Evolutionary conservation across 2,888 invertebrate species (phyloP).

Genomic region (Scaptomyza flava): DNA sequence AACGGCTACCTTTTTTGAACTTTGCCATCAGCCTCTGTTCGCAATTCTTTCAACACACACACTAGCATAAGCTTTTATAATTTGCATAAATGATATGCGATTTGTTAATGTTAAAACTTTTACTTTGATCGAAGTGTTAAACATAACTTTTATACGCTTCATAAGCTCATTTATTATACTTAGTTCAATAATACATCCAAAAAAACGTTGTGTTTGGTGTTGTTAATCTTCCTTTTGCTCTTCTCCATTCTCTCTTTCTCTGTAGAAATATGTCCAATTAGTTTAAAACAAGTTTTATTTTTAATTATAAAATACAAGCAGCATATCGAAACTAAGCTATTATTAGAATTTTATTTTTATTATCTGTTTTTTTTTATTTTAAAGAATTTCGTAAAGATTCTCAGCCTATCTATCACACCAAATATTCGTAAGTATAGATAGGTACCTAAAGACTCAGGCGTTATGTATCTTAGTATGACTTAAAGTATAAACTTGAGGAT

Average conservation of each 20-base stretch:
- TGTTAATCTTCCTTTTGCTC: not conserved
- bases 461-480: too few relatives aligned
- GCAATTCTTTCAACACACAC: constrained; percentile 41
- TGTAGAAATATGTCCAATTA: not conserved
- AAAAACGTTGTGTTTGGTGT: constrained; percentile 3
- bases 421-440: too few relatives aligned
- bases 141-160: constrained; percentile 17
- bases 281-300: not conserved
- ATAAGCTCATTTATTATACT: constrained; percentile 17
- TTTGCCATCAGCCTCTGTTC: constrained; percentile 36
- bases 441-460: too few relatives aligned
- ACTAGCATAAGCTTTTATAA: constrained; percentile 13
- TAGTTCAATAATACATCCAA: constrained; percentile 1
- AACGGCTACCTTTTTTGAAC: constrained; percentile 43
- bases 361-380: too few relatives aligned
- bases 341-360: too few relatives aligned
- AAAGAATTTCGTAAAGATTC: too few relatives aligned
- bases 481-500: too few relatives aligned
- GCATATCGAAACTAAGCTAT: not conserved
- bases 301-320: not conserved
- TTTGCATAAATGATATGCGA: constrained; percentile 48
- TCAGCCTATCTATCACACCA: too few relatives aligned
- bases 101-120: constrained; percentile 40
- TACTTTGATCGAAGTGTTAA: constrained; percentile 49
- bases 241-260: not conserved